Conservation (phyloP, 2,113 vertebrate genomes). For the Seriola rivoliana region DNA sequence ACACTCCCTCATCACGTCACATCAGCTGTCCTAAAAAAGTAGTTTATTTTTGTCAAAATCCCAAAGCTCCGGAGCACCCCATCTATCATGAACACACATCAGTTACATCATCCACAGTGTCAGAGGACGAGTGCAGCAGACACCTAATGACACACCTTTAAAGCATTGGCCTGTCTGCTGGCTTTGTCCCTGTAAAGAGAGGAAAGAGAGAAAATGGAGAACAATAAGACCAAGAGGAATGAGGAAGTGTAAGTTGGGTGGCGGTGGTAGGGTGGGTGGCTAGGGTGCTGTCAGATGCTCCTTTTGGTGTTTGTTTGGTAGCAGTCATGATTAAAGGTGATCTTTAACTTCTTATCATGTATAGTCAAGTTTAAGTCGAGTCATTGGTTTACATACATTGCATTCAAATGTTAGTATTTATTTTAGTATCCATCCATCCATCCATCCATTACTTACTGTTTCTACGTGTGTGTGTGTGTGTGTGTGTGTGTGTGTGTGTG, state of each 20-base stretch:
- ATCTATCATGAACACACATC: conserved; percentile 57
- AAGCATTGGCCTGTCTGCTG: conserved; percentile 38
- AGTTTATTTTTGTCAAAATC: conserved; percentile 64
- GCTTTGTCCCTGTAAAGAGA: conserved; percentile 62
- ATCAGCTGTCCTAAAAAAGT: conserved; percentile 50
- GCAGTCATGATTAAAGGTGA: conserved; percentile 8
- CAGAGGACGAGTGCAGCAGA: conserved; percentile 43
- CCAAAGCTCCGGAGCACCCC: conserved; percentile 46
- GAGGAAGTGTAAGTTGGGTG: conserved; percentile 12
- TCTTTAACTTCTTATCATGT: neutral
- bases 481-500: conserved; percentile 6
- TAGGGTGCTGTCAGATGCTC: conserved; percentile 14
- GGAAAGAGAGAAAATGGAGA: conserved; percentile 51
- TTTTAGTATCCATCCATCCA: neutral
- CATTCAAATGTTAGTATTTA: neutral
- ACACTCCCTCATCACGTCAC: conserved; percentile 43
- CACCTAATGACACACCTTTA: conserved; percentile 45
- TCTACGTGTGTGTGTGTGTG: neutral
- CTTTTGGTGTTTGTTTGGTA: neutral
- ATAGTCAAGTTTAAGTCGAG: neutral
- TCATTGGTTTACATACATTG: neutral
- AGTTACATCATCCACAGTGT: conserved; percentile 47
- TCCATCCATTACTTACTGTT: conserved; percentile 8
- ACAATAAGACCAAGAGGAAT: conserved; percentile 66
- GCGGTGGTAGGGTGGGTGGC: neutral